phyloP scores from a whole-genome alignment of 2,888 invertebrate species.

The Tyria jacobaeae region DNA sequence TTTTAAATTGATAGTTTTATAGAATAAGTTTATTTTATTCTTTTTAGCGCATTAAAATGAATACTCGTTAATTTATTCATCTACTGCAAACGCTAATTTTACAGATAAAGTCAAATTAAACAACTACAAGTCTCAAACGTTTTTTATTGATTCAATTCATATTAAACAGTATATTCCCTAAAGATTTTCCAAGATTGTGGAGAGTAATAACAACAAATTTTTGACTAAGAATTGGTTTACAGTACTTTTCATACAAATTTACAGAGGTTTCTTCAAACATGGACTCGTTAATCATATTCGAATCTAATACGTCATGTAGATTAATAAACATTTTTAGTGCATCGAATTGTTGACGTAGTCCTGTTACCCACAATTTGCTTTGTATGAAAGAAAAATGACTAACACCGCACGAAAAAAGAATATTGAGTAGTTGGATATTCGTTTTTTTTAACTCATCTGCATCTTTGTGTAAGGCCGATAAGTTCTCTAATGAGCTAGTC shows the following conservation, averaged over 20 bases:
- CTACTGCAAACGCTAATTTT: background rate
- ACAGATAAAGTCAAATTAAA: slow-evolving; percentile 18
- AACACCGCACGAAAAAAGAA: slow-evolving; percentile 7
- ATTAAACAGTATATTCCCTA: slow-evolving; percentile 19
- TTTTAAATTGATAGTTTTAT: too few relatives aligned
- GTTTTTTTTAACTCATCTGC: slow-evolving; percentile 26
- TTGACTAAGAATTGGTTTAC: slow-evolving; percentile 21
- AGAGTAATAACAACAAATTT: slow-evolving; percentile 39
- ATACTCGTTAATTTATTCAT: background rate
- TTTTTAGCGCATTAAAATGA: too few relatives aligned
- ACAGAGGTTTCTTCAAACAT: slow-evolving; percentile 34
- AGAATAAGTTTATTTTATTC: too few relatives aligned
- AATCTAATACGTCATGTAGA: slow-evolving; percentile 15
- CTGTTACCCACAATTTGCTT: slow-evolving; percentile 35
- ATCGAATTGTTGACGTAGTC: slow-evolving; percentile 23
- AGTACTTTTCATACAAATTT: slow-evolving; percentile 22
- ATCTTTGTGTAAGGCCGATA: slow-evolving; percentile 22
- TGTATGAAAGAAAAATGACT: slow-evolving; percentile 3
- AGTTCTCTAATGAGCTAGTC: slow-evolving; percentile 26
- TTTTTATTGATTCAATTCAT: slow-evolving; percentile 25
- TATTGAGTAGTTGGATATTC: slow-evolving; percentile 23
- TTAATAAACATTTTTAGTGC: slow-evolving; percentile 18
- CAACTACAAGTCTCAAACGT: background rate
- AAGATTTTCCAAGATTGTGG: slow-evolving; percentile 42
- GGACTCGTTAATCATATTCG: slow-evolving; percentile 37